Percentiles rank a stretch among this genome's conserved stretches.
These are phyloP conservation scores for Brachionus koreanus DNA, from an alignment of 1,140 invertebrate species.

Conservation along the genomic window DNA sequence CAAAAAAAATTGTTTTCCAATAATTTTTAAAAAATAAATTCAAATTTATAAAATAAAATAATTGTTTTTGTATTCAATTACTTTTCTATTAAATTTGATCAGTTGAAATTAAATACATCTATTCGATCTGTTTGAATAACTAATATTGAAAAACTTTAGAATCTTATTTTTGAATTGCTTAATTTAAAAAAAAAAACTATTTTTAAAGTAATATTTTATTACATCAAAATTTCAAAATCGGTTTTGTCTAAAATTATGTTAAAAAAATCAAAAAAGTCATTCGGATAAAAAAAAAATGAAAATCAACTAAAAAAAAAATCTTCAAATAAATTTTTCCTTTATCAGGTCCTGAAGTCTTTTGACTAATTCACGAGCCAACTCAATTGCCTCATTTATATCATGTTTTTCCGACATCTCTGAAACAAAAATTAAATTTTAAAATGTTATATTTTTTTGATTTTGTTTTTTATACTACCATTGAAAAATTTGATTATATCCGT, in stretches of 20 bases:
- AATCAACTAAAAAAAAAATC: neutral
- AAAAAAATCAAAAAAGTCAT: neutral
- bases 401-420: constrained; percentile 91
- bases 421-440: constrained; percentile 56
- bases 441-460: neutral
- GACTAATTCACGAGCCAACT: constrained; percentile 75
- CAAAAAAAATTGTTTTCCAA: neutral
- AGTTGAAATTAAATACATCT: neutral
- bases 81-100: too few relatives aligned
- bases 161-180: neutral
- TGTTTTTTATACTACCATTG: neutral
- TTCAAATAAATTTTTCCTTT: constrained; percentile 63
- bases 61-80: too few relatives aligned
- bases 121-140: neutral
- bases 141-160: neutral
- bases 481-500: constrained; percentile 44
- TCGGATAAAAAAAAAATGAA: neutral
- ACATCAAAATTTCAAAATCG: neutral
- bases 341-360: constrained; percentile 81
- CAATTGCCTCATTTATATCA: constrained; percentile 74
- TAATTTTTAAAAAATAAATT: neutral
- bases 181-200: neutral
- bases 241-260: neutral
- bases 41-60: neutral
- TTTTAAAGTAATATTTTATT: neutral